Percentiles rank a stretch among this genome's conserved stretches.
Evolutionary conservation across 2,113 vertebrate genomes (phyloP).

Genomic region (Elephas maximus): DNA sequence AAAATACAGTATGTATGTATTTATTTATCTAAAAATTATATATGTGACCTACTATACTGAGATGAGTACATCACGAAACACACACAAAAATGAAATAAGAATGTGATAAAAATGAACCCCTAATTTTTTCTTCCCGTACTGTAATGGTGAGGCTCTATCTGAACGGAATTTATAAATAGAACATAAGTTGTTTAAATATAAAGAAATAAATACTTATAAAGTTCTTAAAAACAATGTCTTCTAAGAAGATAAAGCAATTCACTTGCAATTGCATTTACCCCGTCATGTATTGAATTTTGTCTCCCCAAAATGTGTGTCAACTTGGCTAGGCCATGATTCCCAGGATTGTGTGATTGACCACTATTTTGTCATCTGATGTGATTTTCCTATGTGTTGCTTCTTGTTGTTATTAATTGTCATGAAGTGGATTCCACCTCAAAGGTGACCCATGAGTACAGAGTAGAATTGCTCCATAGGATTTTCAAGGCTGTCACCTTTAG

Average conservation of each 20-base stretch:
- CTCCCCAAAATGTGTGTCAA: too few species aligned
- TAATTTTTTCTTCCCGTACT: background rate
- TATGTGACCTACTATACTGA: background rate
- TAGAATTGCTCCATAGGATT: too few species aligned
- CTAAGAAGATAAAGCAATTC: background rate
- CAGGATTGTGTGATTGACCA: too few species aligned
- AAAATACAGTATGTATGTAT: background rate
- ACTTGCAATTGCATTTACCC: background rate
- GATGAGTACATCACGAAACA: background rate
- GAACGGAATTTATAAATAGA: constrained; percentile 15
- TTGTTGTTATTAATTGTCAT: background rate
- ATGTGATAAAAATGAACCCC: constrained; percentile 6
- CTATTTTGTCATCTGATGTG: too few species aligned
- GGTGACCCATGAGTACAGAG: too few species aligned
- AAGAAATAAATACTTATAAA: background rate
- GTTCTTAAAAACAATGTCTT: background rate
- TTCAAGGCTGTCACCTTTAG: too few species aligned
- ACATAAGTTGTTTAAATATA: background rate
- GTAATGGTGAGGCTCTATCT: background rate
- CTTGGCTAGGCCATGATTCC: too few species aligned
- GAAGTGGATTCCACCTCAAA: background rate
- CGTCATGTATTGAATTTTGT: too few species aligned
- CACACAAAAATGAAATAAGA: background rate
- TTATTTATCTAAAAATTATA: background rate
- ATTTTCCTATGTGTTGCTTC: too few species aligned